Conservation (phyloP, 2,888 invertebrate species). For the Netelia fuscicornis region DNA sequence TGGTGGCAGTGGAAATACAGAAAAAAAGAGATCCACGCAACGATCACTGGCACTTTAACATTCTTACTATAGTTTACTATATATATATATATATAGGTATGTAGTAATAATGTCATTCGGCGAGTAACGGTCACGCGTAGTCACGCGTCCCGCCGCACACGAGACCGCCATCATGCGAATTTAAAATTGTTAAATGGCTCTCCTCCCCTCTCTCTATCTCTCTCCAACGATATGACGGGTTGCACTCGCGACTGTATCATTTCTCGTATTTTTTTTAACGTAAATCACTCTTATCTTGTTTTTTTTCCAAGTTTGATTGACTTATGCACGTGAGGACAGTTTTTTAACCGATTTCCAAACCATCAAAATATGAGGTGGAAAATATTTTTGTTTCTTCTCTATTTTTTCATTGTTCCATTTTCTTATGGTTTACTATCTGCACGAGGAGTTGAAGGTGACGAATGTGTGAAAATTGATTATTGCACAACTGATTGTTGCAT, state of each 20-base stretch:
- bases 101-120: conserved; percentile 37
- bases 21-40: conserved; percentile 34
- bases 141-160: conserved; percentile 78
- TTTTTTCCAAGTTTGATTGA: background rate
- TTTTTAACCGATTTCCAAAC: background rate
- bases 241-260: background rate
- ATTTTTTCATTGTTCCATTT: conserved; percentile 14
- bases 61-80: background rate
- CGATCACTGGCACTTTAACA: conserved; percentile 13
- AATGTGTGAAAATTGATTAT: background rate
- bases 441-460: background rate
- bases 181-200: conserved; percentile 78
- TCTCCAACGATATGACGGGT: conserved; percentile 24
- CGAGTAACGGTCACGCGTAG: conserved; percentile 74
- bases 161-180: conserved; percentile 81
- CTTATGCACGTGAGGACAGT: background rate
- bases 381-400: background rate
- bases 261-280: background rate
- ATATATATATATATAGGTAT: background rate
- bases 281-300: background rate
- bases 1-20: conserved; percentile 14
- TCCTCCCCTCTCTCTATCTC: conserved; percentile 36
- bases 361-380: background rate
- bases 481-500: background rate
- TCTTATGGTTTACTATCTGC: background rate